A percentile compares a stretch with the other conserved stretches of the same genome.
Conservation (phyloP, 2,888 invertebrate species). For the Slavum lentiscoides region DNA sequence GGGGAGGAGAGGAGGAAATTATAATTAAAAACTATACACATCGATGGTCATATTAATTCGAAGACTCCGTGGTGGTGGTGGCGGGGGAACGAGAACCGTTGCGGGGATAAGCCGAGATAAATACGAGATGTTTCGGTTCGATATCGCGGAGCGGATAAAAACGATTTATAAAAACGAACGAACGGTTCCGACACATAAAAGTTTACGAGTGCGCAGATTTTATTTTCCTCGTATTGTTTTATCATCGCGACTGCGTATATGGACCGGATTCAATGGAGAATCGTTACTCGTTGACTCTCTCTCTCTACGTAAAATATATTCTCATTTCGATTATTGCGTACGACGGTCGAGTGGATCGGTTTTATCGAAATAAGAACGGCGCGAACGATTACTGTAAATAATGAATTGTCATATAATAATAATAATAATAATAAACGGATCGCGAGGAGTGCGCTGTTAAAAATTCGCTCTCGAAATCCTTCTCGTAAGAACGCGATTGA, state of each 20-base stretch:
- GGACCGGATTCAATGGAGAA: no score
- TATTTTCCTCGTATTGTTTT: neutral
- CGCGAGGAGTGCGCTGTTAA: no score
- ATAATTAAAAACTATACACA: slow-evolving; percentile 48
- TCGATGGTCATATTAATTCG: slow-evolving; percentile 21
- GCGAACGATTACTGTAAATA: no score
- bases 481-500: neutral
- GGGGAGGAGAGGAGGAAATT: neutral
- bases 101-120: neutral
- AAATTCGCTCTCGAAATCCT: slow-evolving; percentile 17
- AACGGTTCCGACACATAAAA: neutral
- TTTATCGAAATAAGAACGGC: no score
- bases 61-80: neutral
- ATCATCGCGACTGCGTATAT: neutral
- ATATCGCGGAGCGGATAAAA: neutral
- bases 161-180: slow-evolving; percentile 9
- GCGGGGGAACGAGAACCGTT: neutral
- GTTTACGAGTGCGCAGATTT: neutral
- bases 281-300: no score
- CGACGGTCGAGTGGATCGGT: no score
- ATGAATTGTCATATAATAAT: no score
- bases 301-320: no score
- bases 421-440: no score
- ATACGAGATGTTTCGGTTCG: neutral
- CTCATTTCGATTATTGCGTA: no score